A percentile compares a stretch with the other conserved stretches of the same genome.
Conservation (phyloP, 2,888 invertebrate species). For the Folsomia candida region DNA sequence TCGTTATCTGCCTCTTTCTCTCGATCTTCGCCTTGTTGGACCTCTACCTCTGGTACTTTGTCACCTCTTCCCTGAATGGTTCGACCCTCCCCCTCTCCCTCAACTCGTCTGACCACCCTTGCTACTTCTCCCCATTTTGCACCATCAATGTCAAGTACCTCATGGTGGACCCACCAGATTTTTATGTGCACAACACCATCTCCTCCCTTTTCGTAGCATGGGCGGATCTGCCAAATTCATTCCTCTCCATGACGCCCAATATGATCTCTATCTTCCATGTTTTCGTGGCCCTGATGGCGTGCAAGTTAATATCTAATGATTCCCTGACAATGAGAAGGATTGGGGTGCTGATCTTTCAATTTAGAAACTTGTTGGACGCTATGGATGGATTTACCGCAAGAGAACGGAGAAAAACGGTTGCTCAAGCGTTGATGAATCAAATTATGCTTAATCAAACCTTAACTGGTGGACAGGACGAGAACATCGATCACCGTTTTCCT, state of each 20-base stretch:
- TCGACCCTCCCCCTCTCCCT: slow-evolving; percentile 20
- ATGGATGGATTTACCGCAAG: slow-evolving; percentile 84
- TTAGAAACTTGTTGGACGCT: slow-evolving; percentile 79
- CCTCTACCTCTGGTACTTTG: slow-evolving; percentile 18
- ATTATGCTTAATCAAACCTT: too few relatives aligned
- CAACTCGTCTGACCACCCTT: slow-evolving; percentile 24
- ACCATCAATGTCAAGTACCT: slow-evolving; percentile 79
- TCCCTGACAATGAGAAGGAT: slow-evolving; percentile 69
- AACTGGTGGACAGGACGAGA: too few relatives aligned
- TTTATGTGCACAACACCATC: slow-evolving; percentile 76
- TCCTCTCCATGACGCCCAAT: slow-evolving; percentile 70
- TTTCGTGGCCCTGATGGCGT: slow-evolving; percentile 70
- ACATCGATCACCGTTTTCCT: too few relatives aligned
- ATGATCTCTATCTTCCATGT: slow-evolving; percentile 79
- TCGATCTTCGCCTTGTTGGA: slow-evolving; percentile 17
- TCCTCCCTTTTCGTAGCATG: slow-evolving; percentile 70
- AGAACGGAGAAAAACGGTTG: slow-evolving; percentile 52
- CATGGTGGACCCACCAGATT: slow-evolving; percentile 78
- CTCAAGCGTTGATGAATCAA: background rate
- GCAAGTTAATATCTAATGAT: slow-evolving; percentile 71
- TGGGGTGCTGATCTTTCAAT: slow-evolving; percentile 73
- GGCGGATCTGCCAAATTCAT: slow-evolving; percentile 62
- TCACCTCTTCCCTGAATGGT: slow-evolving; percentile 18
- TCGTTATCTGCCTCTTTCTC: background rate
- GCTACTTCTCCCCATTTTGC: slow-evolving; percentile 70